Base-by-base conservation (phyloP, 1,140 invertebrate genomes). In the Drosophila rhopaloa region DNA sequence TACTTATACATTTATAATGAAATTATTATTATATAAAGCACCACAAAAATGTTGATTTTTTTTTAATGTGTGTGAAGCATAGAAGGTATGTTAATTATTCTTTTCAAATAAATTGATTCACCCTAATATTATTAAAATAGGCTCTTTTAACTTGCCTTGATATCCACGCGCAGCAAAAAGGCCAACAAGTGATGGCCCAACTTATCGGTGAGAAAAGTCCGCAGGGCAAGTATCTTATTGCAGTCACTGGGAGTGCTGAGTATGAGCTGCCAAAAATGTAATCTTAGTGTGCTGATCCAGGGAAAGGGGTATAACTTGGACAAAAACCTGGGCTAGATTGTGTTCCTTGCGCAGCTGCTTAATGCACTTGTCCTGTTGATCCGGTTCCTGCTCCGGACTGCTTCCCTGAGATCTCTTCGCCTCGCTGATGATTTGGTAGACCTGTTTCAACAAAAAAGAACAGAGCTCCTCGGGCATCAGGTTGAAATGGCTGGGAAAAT, bases 181-280 rank as follows among this genome's bases (percentile, higher is more conserved):
- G 78, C 56, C 14, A 92, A 59, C 47, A 92, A 41, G 51, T 92
- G 91, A 38, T 92, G 85, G n/a, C 91, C 91, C 50, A 92, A 61
- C 11, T 88, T 76, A 43, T 91, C 63, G 10, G 91, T 92, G 13
- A 92, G 71, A 54, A 90, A 92, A 10, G 79, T 89, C 2, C 91
- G 81, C 53, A 92, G 48, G 2, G 90, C 90, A 6, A 92, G 66
- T 57, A 92, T 91, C 59, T 92, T 92, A 24, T 81, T 90, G 54
- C 88, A 92, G 54, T 92, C 91, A 66, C 88, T 91, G 38, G 91
- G 84, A 10, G 81, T 85, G 76, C 85, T 89, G 29, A 92, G 70
- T 57, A 92, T 91, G 5, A 92, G 72, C 91, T 91, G 51, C 9
- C 16, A 1, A 76, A 56, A 3, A 11, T 14, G 27, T 5, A 32